These are phyloP conservation scores for Typhlichthys subterraneus DNA, from an alignment of 2,797 vertebrate genomes.

Conservation along the genomic window DNA sequence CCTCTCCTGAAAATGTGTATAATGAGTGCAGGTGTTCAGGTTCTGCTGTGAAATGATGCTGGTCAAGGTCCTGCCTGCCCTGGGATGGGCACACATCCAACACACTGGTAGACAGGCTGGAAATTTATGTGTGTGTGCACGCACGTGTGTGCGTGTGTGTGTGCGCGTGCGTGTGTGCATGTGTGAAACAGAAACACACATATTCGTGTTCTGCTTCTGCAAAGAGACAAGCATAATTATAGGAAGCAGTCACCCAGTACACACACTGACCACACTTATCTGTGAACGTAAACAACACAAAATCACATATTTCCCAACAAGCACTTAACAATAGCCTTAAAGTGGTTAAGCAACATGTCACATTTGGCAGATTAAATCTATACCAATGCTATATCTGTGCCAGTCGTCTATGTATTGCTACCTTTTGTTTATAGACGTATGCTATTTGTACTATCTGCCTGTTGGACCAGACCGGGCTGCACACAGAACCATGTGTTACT, in stretches of 20 bases:
- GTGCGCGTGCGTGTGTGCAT: background rate
- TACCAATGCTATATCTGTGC: no score
- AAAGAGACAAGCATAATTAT: conserved; percentile 32
- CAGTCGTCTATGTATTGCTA: no score
- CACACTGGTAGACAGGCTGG: background rate
- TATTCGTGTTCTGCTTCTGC: conserved; percentile 1
- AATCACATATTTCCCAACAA: no score
- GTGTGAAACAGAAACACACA: background rate
- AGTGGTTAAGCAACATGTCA: no score
- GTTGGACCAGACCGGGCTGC: no score
- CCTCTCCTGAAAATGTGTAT: conserved; percentile 12
- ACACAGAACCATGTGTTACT: no score
- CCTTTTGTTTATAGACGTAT: no score
- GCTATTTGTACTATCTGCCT: no score
- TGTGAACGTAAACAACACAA: no score
- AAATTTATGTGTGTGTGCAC: background rate
- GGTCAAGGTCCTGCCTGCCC: conserved; percentile 25
- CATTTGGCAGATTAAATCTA: no score
- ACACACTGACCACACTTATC: no score
- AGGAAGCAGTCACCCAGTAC: background rate
- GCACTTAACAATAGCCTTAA: no score
- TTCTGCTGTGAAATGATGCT: conserved; percentile 18
- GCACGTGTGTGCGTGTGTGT: background rate
- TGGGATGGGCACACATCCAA: conserved; percentile 5
- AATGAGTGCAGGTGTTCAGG: conserved; percentile 23